phyloP scores from a whole-genome alignment of 2,888 invertebrate species.

The Microctonus aethiopoides region DNA sequence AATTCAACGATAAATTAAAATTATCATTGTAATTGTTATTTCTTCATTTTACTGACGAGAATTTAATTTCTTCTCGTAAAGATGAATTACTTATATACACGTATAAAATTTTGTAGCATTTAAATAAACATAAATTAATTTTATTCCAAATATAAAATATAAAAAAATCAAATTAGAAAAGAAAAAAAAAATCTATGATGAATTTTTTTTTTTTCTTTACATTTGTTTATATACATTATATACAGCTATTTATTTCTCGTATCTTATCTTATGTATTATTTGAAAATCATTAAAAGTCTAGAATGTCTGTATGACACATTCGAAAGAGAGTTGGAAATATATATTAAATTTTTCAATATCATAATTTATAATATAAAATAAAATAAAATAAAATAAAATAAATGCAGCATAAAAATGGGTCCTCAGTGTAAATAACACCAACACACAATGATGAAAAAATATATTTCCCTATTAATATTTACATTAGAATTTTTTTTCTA shows the following conservation, averaged over 20 bases:
- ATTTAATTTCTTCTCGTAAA: background rate
- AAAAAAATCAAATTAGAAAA: background rate
- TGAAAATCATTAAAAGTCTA: constrained; percentile 20
- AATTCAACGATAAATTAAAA: constrained; percentile 1
- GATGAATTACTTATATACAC: background rate
- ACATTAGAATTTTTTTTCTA: background rate
- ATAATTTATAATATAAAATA: background rate
- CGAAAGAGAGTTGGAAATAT: too few species aligned
- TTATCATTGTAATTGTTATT: background rate
- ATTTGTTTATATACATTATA: background rate
- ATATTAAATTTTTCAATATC: too few species aligned
- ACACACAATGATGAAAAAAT: too few species aligned
- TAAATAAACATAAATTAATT: background rate
- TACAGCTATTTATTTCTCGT: background rate
- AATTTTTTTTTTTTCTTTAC: background rate
- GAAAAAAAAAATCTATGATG: too few species aligned
- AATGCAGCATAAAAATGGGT: background rate
- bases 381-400: background rate
- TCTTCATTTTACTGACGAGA: background rate
- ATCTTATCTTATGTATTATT: constrained; percentile 20
- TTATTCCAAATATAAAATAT: background rate
- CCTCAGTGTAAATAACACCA: background rate
- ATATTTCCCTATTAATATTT: background rate
- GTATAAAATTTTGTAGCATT: background rate
- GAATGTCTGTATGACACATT: constrained; percentile 1